Base-by-base conservation (phyloP, 23 tunicate genomes). In the Ciona savignyi region DNA sequence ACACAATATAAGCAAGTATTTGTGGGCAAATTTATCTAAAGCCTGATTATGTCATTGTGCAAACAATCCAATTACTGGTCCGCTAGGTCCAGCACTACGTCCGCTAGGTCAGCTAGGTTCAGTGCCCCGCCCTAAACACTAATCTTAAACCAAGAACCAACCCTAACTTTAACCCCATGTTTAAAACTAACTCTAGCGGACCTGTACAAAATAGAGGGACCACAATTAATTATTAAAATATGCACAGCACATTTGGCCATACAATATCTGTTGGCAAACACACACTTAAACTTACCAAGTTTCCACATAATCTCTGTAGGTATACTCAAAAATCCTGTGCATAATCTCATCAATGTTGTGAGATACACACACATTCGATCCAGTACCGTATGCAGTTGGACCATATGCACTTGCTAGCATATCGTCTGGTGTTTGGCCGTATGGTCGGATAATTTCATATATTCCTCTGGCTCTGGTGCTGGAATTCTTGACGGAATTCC, bases 221-320 rank as follows among this genome's bases (percentile, higher is more conserved):
- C 95, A 87, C 3, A n/a, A n/a, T n/a, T n/a, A n/a, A n/a, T n/a
- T n/a, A n/a, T n/a, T n/a, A n/a, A n/a, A n/a, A n/a, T n/a, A n/a
- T n/a, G n/a, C n/a, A n/a, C 11, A 42, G 56, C 56, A 42, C 15
- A 42, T 42, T 9, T 42, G 56, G 56, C 15, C 11, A 6, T 42
- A 42, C 9, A 6, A 42, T 6, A 6, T 6, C 15, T 6, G 15
- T 42, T 15, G 15, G 15, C 56, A 42, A 42, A 42, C 56, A 15
- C 56, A 9, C 56, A 6, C 15, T 32, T 30, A 30, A 49, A 24
- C 66, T 77, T 70, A 85, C 97, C 97, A 90, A 1, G 77, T 90
- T 75, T 90, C 97, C 1, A 90, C 97, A 78, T 78, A 90, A 49
- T 90, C 97, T 35, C 97, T 62, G 84, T 80, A 90, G 0, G 97